Evolutionary conservation across 2,113 vertebrate genomes (phyloP), one percentile per base, ranked within the genome.

Genomic region (Varanus salvator): DNA sequence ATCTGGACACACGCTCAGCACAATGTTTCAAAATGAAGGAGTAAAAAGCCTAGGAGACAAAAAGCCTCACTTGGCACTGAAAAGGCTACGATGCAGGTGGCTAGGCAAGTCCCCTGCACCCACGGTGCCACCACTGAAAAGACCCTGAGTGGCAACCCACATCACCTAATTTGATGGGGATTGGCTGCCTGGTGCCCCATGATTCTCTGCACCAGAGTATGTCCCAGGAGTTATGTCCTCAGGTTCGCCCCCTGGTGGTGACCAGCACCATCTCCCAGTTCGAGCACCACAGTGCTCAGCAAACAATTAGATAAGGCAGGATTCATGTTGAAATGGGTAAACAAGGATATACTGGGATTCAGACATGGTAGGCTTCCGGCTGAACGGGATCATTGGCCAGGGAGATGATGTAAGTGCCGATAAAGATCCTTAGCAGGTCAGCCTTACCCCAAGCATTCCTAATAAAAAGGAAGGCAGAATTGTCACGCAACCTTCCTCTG

Each of bases 391-490:
- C 50, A 23, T 34, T 38, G 77, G 71, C 54, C 60, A 69, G 54
- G 57, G 66, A 84, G 54, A 48, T 69, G n/a, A 80, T 75, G 68
- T 74, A 68, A 84, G 57, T n/a, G 50, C 19, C 69, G 57, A 6
- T 48, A 75, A 80, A 82, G 19, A 88, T 57, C 88, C 64, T 44
- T 75, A 80, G 54, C 64, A 38, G 57, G 74, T 72, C 80, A 54
- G 54, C 75, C 44, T 89, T 74, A 74, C 76, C 31, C 34, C 44
- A 25, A 69, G 34, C 34, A 52, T 48, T 78, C 71, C 74, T 84
- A 84, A 78, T 78, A 76, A 87, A 84, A 91, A 31, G 50, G 25
- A 77, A 48, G 31, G 66, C 60, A 21, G 60, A 81, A 64, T 82
- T 84, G 68, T 38, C 23, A 23, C 57, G 54, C 38, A 25, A 14